Conservation (phyloP, 2,797 vertebrate species). For the Percopsis omiscomaycus region DNA sequence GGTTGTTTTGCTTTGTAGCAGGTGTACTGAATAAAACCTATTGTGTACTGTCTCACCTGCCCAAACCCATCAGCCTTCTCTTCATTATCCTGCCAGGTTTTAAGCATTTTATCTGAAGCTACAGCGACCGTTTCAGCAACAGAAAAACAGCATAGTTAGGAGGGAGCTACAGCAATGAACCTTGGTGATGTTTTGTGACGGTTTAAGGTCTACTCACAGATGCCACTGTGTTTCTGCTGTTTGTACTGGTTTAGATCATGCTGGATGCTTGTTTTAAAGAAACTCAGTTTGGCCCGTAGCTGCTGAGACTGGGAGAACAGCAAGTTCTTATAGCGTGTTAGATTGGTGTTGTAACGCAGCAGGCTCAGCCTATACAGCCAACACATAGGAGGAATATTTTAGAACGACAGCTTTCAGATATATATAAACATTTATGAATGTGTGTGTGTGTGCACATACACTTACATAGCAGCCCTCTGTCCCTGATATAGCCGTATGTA, state of each 20-base stretch:
- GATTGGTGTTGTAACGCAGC: conserved; percentile 94
- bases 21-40: not conserved
- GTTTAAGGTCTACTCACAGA: conserved; percentile 82
- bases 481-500: conserved; percentile 95
- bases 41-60: conserved; percentile 74
- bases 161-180: not conserved
- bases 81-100: conserved; percentile 96
- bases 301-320: conserved; percentile 97
- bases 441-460: conserved; percentile 10
- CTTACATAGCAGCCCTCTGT: conserved; percentile 93
- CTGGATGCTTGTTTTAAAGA: conserved; percentile 94
- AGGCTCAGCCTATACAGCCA: conserved; percentile 86
- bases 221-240: conserved; percentile 91
- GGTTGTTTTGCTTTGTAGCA: not conserved
- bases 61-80: conserved; percentile 87
- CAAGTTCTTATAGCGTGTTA: conserved; percentile 94
- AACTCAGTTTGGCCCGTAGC: conserved; percentile 91
- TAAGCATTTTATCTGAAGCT: conserved; percentile 98
- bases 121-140: conserved; percentile 39
- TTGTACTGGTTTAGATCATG: conserved; percentile 93
- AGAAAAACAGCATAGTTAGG: conserved; percentile 7
- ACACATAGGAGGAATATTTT: conserved; percentile 4
- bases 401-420: not conserved
- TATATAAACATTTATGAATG: not conserved
- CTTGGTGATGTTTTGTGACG: too few species aligned